A percentile compares a stretch with the other conserved stretches of the same genome.
phyloP scores from a whole-genome alignment of 1,140 invertebrate species.

The Andrena cerasifolii region DNA sequence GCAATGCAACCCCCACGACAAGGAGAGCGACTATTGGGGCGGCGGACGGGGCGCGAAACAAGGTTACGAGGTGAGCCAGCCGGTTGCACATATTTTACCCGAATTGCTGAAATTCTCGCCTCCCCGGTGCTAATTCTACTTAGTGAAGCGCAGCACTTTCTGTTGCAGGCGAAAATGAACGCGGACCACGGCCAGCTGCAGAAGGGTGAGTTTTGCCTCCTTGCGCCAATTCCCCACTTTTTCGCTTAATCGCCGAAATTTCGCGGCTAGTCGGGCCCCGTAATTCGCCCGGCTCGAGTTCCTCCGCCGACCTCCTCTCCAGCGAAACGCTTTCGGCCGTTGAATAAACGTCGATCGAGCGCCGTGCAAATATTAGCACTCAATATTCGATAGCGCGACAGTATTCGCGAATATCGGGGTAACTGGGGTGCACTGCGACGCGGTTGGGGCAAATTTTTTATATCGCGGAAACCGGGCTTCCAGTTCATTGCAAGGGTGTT shows the following conservation, averaged over 20 bases:
- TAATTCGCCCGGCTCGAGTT: conserved; percentile 13
- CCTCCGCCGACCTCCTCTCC: background rate
- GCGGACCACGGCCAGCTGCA: conserved; percentile 83
- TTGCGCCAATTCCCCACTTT: conserved; percentile 15
- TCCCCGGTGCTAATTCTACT: conserved; percentile 74
- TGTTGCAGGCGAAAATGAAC: conserved; percentile 85
- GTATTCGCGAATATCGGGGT: conserved; percentile 35
- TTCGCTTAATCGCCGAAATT: conserved; percentile 16
- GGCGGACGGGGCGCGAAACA: conserved; percentile 82
- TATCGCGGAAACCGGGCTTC: background rate
- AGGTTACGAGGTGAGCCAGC: conserved; percentile 82
- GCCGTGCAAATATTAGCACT: conserved; percentile 37
- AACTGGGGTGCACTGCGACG: conserved; percentile 28
- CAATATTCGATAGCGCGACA: conserved; percentile 27
- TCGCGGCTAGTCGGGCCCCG: background rate
- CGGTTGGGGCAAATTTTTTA: background rate
- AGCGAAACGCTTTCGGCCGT: conserved; percentile 19
- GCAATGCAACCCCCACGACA: conserved; percentile 84
- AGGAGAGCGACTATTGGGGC: conserved; percentile 83
- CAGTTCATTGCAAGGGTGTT: too few relatives aligned
- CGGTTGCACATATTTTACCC: conserved; percentile 57
- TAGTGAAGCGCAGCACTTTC: conserved; percentile 81
- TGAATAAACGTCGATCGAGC: conserved; percentile 30
- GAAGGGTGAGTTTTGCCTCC: conserved; percentile 80
- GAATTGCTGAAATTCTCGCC: conserved; percentile 49